Conservation (phyloP, 2,113 vertebrate genomes). For the Cololabis saira region DNA sequence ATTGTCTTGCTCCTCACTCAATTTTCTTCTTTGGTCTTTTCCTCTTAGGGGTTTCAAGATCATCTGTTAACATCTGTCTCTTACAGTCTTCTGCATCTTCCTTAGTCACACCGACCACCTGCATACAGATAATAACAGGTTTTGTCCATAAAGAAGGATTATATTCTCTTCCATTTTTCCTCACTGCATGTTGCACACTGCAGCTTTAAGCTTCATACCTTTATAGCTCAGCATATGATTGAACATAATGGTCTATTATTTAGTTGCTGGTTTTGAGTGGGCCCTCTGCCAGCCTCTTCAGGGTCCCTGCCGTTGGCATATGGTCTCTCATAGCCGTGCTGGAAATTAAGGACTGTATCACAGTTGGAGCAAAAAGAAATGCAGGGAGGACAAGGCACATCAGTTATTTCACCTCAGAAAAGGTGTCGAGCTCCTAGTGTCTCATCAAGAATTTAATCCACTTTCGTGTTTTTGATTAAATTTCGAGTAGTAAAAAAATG, state of each 20-base stretch:
- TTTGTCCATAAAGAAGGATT: slow-evolving; percentile 7
- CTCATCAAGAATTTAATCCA: slow-evolving; percentile 33
- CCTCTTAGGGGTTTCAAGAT: no score
- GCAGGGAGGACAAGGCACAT: slow-evolving; percentile 19
- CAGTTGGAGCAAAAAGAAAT: slow-evolving; percentile 34
- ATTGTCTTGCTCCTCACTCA: no score
- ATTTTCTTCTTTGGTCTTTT: no score
- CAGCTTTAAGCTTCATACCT: slow-evolving; percentile 52
- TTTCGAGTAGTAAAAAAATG: background rate
- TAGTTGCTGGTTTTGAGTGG: slow-evolving; percentile 73
- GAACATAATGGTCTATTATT: slow-evolving; percentile 79
- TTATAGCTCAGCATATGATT: slow-evolving; percentile 73
- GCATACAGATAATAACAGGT: background rate
- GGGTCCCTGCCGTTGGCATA: slow-evolving; percentile 73
- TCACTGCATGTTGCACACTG: slow-evolving; percentile 19
- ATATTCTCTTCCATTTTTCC: background rate
- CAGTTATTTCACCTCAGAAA: slow-evolving; percentile 38
- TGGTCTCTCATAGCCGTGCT: slow-evolving; percentile 69
- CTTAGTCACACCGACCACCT: no score
- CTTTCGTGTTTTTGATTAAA: background rate
- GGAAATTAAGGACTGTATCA: slow-evolving; percentile 63
- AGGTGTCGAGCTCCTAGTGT: background rate
- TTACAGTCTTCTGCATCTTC: no score
- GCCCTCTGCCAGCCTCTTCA: slow-evolving; percentile 68
- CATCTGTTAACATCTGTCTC: no score